Base-by-base conservation (phyloP, 2,888 invertebrate genomes). In the Thysanoteuthis rhombus region DNA sequence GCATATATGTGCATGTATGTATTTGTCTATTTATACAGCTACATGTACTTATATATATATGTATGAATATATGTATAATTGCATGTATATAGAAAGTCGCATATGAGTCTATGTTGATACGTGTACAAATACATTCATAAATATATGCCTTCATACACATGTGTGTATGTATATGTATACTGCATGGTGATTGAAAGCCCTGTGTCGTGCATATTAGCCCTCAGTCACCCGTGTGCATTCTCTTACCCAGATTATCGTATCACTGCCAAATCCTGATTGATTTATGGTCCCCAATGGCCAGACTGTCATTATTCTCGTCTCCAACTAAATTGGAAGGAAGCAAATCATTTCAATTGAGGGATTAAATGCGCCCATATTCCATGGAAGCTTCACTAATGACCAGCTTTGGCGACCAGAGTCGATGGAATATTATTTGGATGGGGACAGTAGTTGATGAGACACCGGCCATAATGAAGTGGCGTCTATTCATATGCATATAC, bases 271-370 rank as follows among this genome's bases (percentile, higher is more conserved):
- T 75, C n/a, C 0, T 75, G 75, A 75, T 75, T 75, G 75, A 75
- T 75, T 75, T 75, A 75, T 75, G 2, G 75, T 16, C 75, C n/a
- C n/a, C 12, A 36, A 36, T 2, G 75, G n/a, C 75, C 75, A 75
- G 75, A 75, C 75, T 75, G 75, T 75, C 75, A 75, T 75, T 75
- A 75, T 75, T 75, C n/a, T 75, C n/a, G 75, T 75, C 75, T 75
- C 75, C 16, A 75, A 75, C n/a, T n/a, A 75, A 75, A 75, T 75
- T 75, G 75, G 75, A 75, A 75, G 75, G 52, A 75, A 75, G 75
- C n/a, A 75, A 75, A n/a, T n/a, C 75, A 75, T 75, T 75, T 75
- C 75, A 75, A 75, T 75, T 75, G n/a, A n/a, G n/a, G 75, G n/a
- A 75, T 75, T 75, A 75, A 75, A 75, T 75, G n/a, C 75, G 75